Evolutionary conservation across 1,140 invertebrate species (phyloP).

Genomic region (Galleria mellonella): DNA sequence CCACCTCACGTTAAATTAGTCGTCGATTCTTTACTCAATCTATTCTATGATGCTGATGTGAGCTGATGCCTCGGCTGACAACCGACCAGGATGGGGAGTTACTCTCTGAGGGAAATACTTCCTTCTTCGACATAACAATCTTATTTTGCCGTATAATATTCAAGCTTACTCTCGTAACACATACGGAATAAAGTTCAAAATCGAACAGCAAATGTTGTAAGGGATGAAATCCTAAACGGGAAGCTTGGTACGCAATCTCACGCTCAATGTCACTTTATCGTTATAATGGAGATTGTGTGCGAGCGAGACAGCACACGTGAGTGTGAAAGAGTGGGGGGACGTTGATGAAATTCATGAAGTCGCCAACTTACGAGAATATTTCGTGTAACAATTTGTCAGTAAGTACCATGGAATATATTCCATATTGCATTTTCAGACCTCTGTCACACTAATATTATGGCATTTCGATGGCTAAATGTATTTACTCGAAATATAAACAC

Average conservation of each 20-base stretch:
- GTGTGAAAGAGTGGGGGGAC: conserved; percentile 11
- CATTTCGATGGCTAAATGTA: too few species aligned
- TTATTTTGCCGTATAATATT: background rate
- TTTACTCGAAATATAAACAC: too few species aligned
- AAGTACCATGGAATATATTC: background rate
- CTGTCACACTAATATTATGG: too few species aligned
- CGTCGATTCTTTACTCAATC: background rate
- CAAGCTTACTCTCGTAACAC: background rate
- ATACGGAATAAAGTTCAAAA: conserved; percentile 1
- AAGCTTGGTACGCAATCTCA: conserved; percentile 26
- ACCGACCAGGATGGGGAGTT: conserved; percentile 12
- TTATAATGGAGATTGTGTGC: conserved; percentile 37
- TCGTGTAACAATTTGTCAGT: conserved; percentile 12
- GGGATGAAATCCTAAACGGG: background rate
- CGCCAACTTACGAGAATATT: conserved; percentile 9
- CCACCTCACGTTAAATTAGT: background rate
- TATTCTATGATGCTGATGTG: conserved; percentile 9
- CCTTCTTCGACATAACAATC: conserved; percentile 12
- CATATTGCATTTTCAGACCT: background rate
- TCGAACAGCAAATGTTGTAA: background rate
- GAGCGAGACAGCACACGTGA: conserved; percentile 12
- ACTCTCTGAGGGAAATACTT: conserved; percentile 23
- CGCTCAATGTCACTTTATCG: conserved; percentile 38
- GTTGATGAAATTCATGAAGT: conserved; percentile 40
- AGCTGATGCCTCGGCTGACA: conserved; percentile 18